Base-by-base conservation (phyloP, 1,140 invertebrate genomes). In the Penaeus japonicus region DNA sequence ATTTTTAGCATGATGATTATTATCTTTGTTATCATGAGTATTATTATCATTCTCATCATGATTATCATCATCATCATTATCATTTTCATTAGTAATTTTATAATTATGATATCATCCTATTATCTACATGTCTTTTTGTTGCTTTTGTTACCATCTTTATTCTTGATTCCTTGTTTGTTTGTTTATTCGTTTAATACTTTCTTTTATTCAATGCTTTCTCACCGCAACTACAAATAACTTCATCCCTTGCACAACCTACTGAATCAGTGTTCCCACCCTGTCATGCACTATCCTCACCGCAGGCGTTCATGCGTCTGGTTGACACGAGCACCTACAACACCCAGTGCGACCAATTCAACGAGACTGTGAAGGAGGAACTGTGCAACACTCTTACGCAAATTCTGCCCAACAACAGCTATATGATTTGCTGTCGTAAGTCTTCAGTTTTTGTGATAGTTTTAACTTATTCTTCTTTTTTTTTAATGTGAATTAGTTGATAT, bases 351-450 rank as follows among this genome's bases (percentile, higher is more conserved):
- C 32, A 59, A 24, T 65, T 90, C 22, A 57, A 85, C 83, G 57
- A 35, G 4, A n/a, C 75, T 0, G 32, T 73, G 1, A 85, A 47
- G 24, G 22, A 70, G 0, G 59, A 82, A 4, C 78, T 90, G 12
- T 90, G 89, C 24, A 1, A 54, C 12, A 39, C 10, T 7, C 86
- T 90, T 15, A 55, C 35, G 27, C 0, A 55, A 0, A 7, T 70
- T 24, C 0, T n/a, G 2, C 54, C 18, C 1, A 39, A 24, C 54
- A 73, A 78, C 24, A 54, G 30, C 47, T 90, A 82, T 65, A 54
- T 90, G 62, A 35, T 77, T n/a, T 90, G 89, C 24, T 90, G 89
- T 59, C 83, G 89, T 90, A 30, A 86, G 89, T 85, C 35, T 2
- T 39, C 35, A 39, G 35, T 39, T 4, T 39, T 39, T 39, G 39